phyloP scores from a whole-genome alignment of 2,113 vertebrate species.

The Saccopteryx bilineata region DNA sequence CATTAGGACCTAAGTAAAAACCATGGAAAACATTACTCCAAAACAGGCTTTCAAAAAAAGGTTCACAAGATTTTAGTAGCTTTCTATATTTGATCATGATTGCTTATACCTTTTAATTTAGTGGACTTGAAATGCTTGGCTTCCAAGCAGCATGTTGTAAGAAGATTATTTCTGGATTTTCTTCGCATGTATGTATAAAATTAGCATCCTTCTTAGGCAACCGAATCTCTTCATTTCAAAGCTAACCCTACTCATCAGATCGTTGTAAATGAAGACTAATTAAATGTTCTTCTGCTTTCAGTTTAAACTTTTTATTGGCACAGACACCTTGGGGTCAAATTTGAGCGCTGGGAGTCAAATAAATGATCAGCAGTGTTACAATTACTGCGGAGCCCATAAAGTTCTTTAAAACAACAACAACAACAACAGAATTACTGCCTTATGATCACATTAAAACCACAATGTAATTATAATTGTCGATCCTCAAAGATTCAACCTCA shows the following conservation, averaged over 20 bases:
- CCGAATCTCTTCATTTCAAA: constrained; percentile 67
- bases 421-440: constrained; percentile 30
- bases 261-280: constrained; percentile 73
- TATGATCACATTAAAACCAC: constrained; percentile 34
- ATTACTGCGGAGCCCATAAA: background rate
- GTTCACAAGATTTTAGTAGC: constrained; percentile 69
- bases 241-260: constrained; percentile 73
- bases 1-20: constrained; percentile 66
- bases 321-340: constrained; percentile 65
- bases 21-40: constrained; percentile 51
- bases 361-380: constrained; percentile 48
- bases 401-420: constrained; percentile 45
- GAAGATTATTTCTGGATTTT: constrained; percentile 77
- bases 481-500: constrained; percentile 49
- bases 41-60: constrained; percentile 74
- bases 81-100: constrained; percentile 80
- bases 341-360: constrained; percentile 44
- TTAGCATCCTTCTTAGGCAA: constrained; percentile 75
- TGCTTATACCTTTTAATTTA: constrained; percentile 81
- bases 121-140: constrained; percentile 81
- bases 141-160: constrained; percentile 75
- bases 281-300: constrained; percentile 71
- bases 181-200: constrained; percentile 75
- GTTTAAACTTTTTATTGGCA: constrained; percentile 53
- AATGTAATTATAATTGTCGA: constrained; percentile 20